phyloP scores from a whole-genome alignment of 2,113 vertebrate species.

The Sardina pilchardus region DNA sequence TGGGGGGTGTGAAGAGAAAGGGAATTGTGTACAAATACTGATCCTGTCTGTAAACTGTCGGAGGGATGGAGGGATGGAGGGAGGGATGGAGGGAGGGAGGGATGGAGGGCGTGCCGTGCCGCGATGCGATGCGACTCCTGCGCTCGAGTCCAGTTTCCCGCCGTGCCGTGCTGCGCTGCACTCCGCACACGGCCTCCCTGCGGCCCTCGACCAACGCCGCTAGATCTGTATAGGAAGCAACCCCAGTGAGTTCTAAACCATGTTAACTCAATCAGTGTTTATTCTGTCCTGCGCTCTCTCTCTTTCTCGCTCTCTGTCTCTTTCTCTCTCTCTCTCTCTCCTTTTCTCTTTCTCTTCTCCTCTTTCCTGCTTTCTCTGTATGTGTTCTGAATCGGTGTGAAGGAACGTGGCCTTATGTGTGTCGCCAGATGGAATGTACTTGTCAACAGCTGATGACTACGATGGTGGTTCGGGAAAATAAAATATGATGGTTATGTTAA shows the following conservation, averaged over 20 bases:
- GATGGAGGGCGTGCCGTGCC: neutral
- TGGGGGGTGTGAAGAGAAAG: slow-evolving; percentile 4
- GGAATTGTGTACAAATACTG: slow-evolving; percentile 14
- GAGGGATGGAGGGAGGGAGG: no score
- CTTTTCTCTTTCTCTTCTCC: neutral
- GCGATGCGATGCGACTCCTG: neutral
- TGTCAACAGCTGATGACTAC: neutral
- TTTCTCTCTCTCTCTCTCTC: slow-evolving; percentile 30
- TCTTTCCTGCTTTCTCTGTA: neutral
- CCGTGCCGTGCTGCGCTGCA: no score
- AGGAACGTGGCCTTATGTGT: slow-evolving; percentile 5
- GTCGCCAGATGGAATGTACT: slow-evolving; percentile 6
- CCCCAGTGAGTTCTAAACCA: slow-evolving; percentile 5
- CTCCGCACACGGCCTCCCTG: neutral
- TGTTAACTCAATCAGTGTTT: slow-evolving; percentile 15
- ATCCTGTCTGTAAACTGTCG: neutral
- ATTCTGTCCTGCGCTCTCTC: slow-evolving; percentile 9
- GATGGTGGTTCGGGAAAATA: slow-evolving; percentile 57
- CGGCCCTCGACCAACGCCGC: neutral
- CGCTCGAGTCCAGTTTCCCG: neutral
- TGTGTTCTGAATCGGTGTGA: neutral
- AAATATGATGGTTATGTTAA: slow-evolving; percentile 36
- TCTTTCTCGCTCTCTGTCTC: slow-evolving; percentile 3
- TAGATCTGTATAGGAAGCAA: neutral
- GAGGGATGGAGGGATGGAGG: no score